Evolutionary conservation across 2,797 vertebrate genomes (phyloP).

Genomic region (Pseudocheirus occidentalis): DNA sequence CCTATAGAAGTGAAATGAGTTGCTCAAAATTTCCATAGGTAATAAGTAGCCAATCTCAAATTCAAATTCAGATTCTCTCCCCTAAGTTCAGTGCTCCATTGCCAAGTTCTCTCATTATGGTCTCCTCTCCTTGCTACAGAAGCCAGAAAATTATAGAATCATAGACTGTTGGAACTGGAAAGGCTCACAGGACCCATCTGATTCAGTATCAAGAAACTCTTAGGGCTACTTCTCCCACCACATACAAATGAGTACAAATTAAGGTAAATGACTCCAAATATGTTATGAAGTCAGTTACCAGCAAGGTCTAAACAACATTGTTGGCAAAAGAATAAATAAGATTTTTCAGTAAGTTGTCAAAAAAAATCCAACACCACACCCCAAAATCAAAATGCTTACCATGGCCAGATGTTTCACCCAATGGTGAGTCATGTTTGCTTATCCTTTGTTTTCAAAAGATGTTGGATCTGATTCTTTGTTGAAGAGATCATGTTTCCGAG

Average conservation of each 20-base stretch:
- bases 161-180: conserved; percentile 9
- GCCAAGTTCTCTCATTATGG: background rate
- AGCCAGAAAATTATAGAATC: background rate
- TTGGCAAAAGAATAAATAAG: conserved; percentile 45
- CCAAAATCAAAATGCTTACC: conserved; percentile 65
- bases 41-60: no score
- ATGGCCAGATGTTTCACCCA: conserved; percentile 65
- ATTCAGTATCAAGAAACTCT: background rate
- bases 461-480: conserved; percentile 4
- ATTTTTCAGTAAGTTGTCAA: conserved; percentile 30
- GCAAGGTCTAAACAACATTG: conserved; percentile 42
- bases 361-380: background rate
- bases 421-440: conserved; percentile 62
- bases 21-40: no score
- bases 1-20: no score
- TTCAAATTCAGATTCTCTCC: conserved; percentile 32
- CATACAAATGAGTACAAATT: background rate
- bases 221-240: conserved; percentile 10
- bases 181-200: background rate
- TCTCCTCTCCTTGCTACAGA: background rate
- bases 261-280: conserved; percentile 48
- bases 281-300: conserved; percentile 19
- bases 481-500: conserved; percentile 6
- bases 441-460: conserved; percentile 55
- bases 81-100: conserved; percentile 16